Evolutionary conservation across 2,113 vertebrate species (phyloP).

Genomic region (Polyodon spathula): DNA sequence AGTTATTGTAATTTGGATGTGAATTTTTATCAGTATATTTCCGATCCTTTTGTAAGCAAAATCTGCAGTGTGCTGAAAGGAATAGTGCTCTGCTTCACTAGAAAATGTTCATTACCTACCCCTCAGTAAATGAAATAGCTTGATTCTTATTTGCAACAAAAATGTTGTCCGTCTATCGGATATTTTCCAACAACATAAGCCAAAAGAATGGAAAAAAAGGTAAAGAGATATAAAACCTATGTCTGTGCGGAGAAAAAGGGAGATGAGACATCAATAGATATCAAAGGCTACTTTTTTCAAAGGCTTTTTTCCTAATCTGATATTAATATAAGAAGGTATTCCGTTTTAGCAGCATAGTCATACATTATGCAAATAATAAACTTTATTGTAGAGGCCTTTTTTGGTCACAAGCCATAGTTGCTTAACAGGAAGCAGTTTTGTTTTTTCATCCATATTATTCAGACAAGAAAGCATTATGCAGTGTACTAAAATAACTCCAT

Average conservation of each 20-base stretch:
- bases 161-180: too few relatives aligned
- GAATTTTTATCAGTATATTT: neutral
- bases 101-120: neutral
- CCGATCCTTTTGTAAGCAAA: neutral
- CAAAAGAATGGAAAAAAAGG: too few relatives aligned
- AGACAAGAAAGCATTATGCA: slow-evolving; percentile 62
- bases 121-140: too few relatives aligned
- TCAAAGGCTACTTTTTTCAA: too few relatives aligned
- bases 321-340: too few relatives aligned
- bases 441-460: slow-evolving; percentile 50
- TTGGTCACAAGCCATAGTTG: slow-evolving; percentile 30
- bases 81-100: neutral
- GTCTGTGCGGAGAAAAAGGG: too few relatives aligned
- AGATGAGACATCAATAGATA: too few relatives aligned
- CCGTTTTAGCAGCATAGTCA: slow-evolving; percentile 46
- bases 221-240: too few relatives aligned
- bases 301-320: too few relatives aligned
- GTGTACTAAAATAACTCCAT: slow-evolving; percentile 57
- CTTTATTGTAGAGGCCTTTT: slow-evolving; percentile 58
- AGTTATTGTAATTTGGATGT: neutral
- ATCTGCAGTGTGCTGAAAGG: neutral
- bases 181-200: too few relatives aligned
- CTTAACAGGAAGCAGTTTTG: slow-evolving; percentile 56
- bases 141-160: too few relatives aligned
- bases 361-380: slow-evolving; percentile 66